A percentile compares a stretch with the other conserved stretches of the same genome.
Evolutionary conservation across 2,888 invertebrate genomes (phyloP).

Genomic region (Falcaria lacertinaria): DNA sequence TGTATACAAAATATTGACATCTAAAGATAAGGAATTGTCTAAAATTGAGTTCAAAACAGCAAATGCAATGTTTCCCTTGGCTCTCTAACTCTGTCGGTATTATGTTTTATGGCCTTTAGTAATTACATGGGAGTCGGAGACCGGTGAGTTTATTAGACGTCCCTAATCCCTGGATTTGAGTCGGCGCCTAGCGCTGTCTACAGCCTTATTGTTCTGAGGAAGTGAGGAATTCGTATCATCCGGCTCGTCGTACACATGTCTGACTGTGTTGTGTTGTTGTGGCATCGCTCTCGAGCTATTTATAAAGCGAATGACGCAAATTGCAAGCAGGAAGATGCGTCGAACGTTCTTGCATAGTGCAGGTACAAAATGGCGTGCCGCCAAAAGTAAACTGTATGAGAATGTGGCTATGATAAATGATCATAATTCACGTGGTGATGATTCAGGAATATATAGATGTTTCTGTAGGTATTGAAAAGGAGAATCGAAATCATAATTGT

Average conservation of each 20-base stretch:
- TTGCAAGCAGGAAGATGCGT: constrained; percentile 2
- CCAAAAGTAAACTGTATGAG: background rate
- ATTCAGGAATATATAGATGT: background rate
- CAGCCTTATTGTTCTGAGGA: background rate
- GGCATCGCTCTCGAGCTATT: constrained; percentile 2
- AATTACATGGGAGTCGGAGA: background rate
- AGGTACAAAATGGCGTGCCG: constrained; percentile 1
- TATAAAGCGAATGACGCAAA: constrained; percentile 3
- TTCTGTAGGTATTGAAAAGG: too few species aligned
- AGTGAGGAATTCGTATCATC: background rate
- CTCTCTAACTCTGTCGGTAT: background rate
- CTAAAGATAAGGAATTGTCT: background rate
- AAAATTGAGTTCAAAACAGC: too few species aligned
- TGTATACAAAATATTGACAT: too few species aligned
- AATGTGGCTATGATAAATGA: background rate
- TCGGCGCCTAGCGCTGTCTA: background rate
- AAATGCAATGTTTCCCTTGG: background rate
- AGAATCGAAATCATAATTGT: too few species aligned
- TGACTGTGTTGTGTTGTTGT: background rate
- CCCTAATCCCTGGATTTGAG: background rate
- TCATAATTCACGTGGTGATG: background rate
- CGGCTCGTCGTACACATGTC: background rate
- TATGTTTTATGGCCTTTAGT: background rate
- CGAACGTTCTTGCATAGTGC: constrained; percentile 1
- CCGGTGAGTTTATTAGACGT: background rate